These are phyloP conservation scores for Dryomyza anilis DNA, from an alignment of 2,888 invertebrate genomes.

Conservation along the genomic window DNA sequence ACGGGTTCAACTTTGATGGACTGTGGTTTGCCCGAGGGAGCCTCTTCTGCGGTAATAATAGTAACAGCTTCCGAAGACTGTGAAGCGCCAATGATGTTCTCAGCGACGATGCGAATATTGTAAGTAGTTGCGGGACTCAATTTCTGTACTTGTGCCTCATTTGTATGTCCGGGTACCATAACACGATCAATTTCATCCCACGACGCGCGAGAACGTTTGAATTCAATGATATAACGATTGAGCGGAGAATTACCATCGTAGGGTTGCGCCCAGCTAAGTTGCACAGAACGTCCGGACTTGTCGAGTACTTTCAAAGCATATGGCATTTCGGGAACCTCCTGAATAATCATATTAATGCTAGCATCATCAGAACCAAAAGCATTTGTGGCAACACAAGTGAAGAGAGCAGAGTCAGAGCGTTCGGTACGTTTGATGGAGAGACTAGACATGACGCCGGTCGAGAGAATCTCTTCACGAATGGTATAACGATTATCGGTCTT, in stretches of 20 bases:
- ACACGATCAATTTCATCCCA: slow-evolving; percentile 89
- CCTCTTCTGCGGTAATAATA: slow-evolving; percentile 95
- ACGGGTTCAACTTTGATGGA: slow-evolving; percentile 84
- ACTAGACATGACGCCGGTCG: slow-evolving; percentile 86
- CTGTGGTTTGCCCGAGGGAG: slow-evolving; percentile 82
- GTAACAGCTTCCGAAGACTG: slow-evolving; percentile 91
- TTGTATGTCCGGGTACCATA: slow-evolving; percentile 86
- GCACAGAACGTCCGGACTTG: slow-evolving; percentile 88
- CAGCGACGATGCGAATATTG: slow-evolving; percentile 89
- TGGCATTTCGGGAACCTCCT: slow-evolving; percentile 82
- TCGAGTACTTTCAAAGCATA: slow-evolving; percentile 87
- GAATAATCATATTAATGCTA: slow-evolving; percentile 94
- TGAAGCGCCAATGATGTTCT: slow-evolving; percentile 92
- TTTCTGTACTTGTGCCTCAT: slow-evolving; percentile 87
- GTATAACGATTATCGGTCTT: slow-evolving; percentile 87
- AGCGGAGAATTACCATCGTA: slow-evolving; percentile 91
- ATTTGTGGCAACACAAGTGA: slow-evolving; percentile 91
- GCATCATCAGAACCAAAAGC: slow-evolving; percentile 93
- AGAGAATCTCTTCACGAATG: slow-evolving; percentile 82
- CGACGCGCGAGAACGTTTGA: slow-evolving; percentile 81
- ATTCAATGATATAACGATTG: slow-evolving; percentile 87
- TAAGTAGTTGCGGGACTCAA: slow-evolving; percentile 90
- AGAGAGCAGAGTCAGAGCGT: slow-evolving; percentile 85
- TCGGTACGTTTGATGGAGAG: slow-evolving; percentile 89
- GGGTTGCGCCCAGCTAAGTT: slow-evolving; percentile 89